Evolutionary conservation across 2,113 vertebrate genomes (phyloP), one percentile per base, ranked within the genome.

Genomic region (Eleginops maclovinus): DNA sequence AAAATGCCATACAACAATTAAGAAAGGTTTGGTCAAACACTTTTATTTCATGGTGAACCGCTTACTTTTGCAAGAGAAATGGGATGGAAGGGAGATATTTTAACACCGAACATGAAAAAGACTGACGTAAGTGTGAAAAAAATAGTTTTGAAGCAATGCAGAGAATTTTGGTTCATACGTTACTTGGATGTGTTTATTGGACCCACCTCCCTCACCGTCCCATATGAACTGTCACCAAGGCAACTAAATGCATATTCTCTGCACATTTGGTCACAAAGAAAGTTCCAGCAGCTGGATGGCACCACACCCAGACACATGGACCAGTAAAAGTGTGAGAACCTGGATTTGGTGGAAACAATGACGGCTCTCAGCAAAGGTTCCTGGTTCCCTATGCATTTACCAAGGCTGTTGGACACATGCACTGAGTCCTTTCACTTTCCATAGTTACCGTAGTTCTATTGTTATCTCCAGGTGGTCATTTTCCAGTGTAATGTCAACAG

Each of bases 31-130:
- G 93, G 92, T 88, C 76, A 55, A 87, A 92, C 92, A 87, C 93
- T 92, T 93, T 93, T 93, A 92, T 88, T 91, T 90, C 77, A 81
- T 75, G 88, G 93, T 87, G 55, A 89, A 87, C 91, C 90, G 64
- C 90, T 86, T 67, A 89, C 86, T 83, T 88, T 86, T 80, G 87
- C 77, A 55, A 41, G 28, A 88, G 84, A 76, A 83, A 73, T 9
- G 84, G 73, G 84, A 89, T 90, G 92, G 89, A 92, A 94, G 92
- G 68, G 86, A 93, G 89, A 92, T 89, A 90, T 93, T 93, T 93
- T 87, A 91, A 82, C 90, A 86, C 85, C 56, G 68, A 87, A 90
- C 90, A 90, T 88, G 89, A 93, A 92, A 91, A 89, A 74, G 55
- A 44, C 15, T 50, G 71, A 77, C 19, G 24, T 73, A 76, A 77